Base-by-base conservation (phyloP, 2,888 invertebrate species). In the Pantelozetes paolii region DNA sequence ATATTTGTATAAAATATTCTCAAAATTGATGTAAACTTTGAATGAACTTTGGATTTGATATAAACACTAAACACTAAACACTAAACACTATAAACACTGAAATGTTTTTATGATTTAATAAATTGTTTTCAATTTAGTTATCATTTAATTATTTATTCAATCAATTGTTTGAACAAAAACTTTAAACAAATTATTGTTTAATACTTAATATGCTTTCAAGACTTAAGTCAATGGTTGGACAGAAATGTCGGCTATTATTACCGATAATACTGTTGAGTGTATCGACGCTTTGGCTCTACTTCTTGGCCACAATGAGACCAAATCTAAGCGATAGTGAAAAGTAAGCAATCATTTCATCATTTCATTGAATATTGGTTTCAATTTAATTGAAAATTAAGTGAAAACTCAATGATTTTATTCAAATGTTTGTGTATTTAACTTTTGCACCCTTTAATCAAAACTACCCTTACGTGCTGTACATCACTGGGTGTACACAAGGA, bases 221-320 rank as follows among this genome's bases (percentile, higher is more conserved):
- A 15, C 11, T 45, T 45, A 45, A 45, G 45, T 54, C 23, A 54
- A 1, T 32, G 13, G 13, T 62, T 1, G 32, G 3, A 9, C 18
- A 30, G 6, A 62, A 30, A 9, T 32, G 18, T 54, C 15, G 62
- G 30, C 15, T 67, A 23, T 9, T 67, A 1, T 20, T 67, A 36
- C 42, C 26, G 40, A n/a, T 67, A 0, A n/a, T 40, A 8, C 40
- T 42, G 23, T 67, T 67, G 1, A 42, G 20, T 15, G 23, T 36
- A 13, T 23, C 40, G 6, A 67, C 40, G 15, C 40, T 36, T 40
- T 67, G 67, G 67, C 67, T 67, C 40, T 67, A 67, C 23, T 20
- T 67, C 9, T 42, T 67, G 40, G 42, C 32, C 40, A 67, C 20
- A 42, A 42, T 42, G 3, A 42, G 36, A 1, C 67, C 67, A 0